Conservation (phyloP, 2,888 invertebrate genomes). For the Ectemnius lituratus region DNA sequence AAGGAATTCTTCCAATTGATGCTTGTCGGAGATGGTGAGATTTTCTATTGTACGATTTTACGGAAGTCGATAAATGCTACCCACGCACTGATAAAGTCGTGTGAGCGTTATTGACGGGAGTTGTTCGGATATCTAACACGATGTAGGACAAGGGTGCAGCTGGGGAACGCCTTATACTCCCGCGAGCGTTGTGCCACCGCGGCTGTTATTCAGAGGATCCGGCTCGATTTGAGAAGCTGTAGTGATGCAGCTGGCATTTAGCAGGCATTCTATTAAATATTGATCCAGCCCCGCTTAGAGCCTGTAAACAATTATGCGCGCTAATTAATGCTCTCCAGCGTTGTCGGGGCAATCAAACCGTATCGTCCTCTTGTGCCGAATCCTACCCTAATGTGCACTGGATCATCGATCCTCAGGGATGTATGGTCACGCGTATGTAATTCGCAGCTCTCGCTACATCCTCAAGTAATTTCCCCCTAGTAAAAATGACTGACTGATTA, state of each 20-base stretch:
- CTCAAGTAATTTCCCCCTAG: no score
- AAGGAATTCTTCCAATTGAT: no score
- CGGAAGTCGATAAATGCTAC: no score
- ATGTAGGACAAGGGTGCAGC: conserved; percentile 6
- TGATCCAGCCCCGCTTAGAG: conserved; percentile 74
- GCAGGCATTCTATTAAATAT: conserved; percentile 76
- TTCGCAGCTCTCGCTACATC: no score
- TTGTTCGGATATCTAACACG: no score
- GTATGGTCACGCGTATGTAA: conserved; percentile 18
- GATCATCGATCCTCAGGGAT: conserved; percentile 52
- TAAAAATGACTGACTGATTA: no score
- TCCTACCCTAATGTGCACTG: conserved; percentile 38
- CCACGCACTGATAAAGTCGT: no score
- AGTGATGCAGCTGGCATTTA: conserved; percentile 71
- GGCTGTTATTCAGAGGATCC: conserved; percentile 65
- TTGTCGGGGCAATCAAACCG: conserved; percentile 60
- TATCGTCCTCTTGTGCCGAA: conserved; percentile 68
- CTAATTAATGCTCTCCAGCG: conserved; percentile 71
- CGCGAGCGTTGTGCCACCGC: conserved; percentile 53
- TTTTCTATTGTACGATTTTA: no score
- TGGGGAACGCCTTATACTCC: conserved; percentile 16
- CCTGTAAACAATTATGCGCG: conserved; percentile 76
- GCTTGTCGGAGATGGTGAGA: no score
- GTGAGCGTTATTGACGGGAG: no score
- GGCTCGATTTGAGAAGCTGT: conserved; percentile 68